A percentile compares a stretch with the other conserved stretches of the same genome.
Evolutionary conservation across 2,888 invertebrate species (phyloP).

Genomic region (Torymus aiolomorphi): DNA sequence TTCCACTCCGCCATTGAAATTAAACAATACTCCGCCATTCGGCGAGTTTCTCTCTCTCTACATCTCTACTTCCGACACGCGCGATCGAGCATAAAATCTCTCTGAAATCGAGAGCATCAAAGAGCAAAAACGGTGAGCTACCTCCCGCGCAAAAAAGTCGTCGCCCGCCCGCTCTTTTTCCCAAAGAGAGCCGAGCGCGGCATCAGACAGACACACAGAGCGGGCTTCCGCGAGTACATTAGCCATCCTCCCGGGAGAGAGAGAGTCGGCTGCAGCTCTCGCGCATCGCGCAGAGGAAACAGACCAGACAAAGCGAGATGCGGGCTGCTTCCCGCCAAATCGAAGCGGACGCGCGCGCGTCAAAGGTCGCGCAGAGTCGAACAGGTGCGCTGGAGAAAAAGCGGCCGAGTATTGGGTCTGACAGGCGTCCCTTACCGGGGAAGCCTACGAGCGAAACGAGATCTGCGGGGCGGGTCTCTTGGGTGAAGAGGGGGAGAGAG

Average conservation of each 20-base stretch:
- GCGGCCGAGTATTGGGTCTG: slow-evolving; percentile 34
- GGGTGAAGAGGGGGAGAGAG: not conserved
- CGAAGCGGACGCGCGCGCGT: slow-evolving; percentile 29
- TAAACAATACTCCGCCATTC: no score
- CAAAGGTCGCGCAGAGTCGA: slow-evolving; percentile 18
- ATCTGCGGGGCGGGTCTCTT: not conserved
- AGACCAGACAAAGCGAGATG: not conserved
- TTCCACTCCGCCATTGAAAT: no score
- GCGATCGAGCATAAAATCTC: slow-evolving; percentile 7
- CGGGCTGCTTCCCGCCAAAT: slow-evolving; percentile 1
- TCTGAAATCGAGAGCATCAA: slow-evolving; percentile 31
- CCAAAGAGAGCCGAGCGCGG: not conserved
- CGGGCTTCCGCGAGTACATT: slow-evolving; percentile 11
- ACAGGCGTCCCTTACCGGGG: not conserved
- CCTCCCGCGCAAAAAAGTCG: not conserved
- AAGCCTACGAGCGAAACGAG: not conserved
- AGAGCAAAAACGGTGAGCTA: not conserved
- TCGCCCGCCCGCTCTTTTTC: no score
- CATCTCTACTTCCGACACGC: no score
- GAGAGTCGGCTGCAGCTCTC: not conserved
- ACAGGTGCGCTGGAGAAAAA: slow-evolving; percentile 44
- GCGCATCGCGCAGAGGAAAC: not conserved
- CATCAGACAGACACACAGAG: not conserved
- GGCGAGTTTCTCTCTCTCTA: no score
- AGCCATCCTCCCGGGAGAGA: slow-evolving; percentile 4